A percentile compares a stretch with the other conserved stretches of the same genome.
These are phyloP conservation scores for Pyrochroa serraticornis DNA, from an alignment of 2,888 invertebrate genomes.

Conservation along the genomic window DNA sequence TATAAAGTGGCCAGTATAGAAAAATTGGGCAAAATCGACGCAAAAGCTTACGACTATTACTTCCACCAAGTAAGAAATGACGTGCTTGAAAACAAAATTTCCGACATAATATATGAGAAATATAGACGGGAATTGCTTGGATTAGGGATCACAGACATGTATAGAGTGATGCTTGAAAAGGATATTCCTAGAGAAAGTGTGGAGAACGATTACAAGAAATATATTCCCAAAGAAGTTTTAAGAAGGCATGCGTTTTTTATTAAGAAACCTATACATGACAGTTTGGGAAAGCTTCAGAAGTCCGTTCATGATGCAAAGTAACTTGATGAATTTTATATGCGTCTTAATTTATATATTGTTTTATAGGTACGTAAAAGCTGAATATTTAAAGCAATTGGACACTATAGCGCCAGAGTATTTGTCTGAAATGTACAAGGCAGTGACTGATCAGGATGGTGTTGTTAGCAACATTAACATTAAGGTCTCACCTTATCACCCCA, in stretches of 20 bases:
- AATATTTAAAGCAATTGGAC: constrained; percentile 81
- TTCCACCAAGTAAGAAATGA: constrained; percentile 85
- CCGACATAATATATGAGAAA: constrained; percentile 79
- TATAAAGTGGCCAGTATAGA: constrained; percentile 74
- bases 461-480: constrained; percentile 69
- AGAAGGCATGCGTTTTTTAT: constrained; percentile 77
- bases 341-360: too few relatives aligned
- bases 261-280: constrained; percentile 75
- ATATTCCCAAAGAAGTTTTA: constrained; percentile 79
- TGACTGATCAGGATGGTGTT: constrained; percentile 73
- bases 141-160: constrained; percentile 87
- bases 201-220: constrained; percentile 80
- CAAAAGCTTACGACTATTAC: constrained; percentile 81
- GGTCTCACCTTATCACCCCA: constrained; percentile 69
- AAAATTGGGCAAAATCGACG: constrained; percentile 71
- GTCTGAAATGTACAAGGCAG: constrained; percentile 73
- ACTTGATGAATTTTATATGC: too few relatives aligned
- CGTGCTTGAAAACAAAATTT: constrained; percentile 78
- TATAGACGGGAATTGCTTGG: constrained; percentile 81
- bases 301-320: constrained; percentile 67
- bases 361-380: constrained; percentile 68
- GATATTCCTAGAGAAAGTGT: constrained; percentile 70
- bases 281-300: constrained; percentile 63
- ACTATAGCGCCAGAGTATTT: constrained; percentile 83
- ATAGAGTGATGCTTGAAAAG: constrained; percentile 79